A percentile compares a stretch with the other conserved stretches of the same genome.
These are phyloP conservation scores for Myiotriccus ornatus DNA, from an alignment of 2,797 vertebrate genomes.

Conservation along the genomic window DNA sequence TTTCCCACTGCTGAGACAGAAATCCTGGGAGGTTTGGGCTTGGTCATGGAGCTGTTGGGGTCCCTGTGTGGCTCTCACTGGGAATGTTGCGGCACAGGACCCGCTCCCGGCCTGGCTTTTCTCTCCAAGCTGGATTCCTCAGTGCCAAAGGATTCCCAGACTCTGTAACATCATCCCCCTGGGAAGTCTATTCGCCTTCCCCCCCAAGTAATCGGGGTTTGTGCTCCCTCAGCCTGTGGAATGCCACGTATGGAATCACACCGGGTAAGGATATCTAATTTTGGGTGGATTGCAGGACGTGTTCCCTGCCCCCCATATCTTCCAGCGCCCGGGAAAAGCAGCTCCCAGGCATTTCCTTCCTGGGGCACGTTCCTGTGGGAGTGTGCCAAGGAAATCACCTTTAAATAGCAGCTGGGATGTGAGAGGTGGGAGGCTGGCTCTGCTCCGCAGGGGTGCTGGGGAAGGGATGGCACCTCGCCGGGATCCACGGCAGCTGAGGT, in stretches of 20 bases:
- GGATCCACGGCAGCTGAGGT: not conserved
- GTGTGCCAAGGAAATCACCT: not conserved
- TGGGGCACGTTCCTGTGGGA: not conserved
- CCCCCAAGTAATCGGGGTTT: not conserved
- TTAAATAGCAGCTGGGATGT: not conserved
- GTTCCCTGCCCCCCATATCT: not conserved
- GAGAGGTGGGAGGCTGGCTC: not conserved
- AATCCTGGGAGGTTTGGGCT: not conserved
- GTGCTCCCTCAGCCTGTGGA: accelerated
- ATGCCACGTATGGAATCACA: accelerated
- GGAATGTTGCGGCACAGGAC: not conserved
- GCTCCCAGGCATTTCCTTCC: not conserved
- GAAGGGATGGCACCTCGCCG: not conserved
- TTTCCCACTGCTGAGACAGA: not conserved
- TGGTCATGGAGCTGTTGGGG: not conserved
- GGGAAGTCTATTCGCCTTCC: not conserved
- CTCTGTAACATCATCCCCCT: not conserved
- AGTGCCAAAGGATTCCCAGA: not conserved
- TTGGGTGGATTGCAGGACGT: not conserved
- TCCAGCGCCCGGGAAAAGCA: not conserved
- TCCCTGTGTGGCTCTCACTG: accelerated
- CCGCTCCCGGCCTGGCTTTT: not conserved
- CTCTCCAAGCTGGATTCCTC: not conserved
- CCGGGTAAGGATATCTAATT: not conserved
- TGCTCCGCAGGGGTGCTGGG: accelerated